A percentile compares a stretch with the other conserved stretches of the same genome.
Evolutionary conservation across 2,113 vertebrate species (phyloP).

Genomic region (Vimba vimba): DNA sequence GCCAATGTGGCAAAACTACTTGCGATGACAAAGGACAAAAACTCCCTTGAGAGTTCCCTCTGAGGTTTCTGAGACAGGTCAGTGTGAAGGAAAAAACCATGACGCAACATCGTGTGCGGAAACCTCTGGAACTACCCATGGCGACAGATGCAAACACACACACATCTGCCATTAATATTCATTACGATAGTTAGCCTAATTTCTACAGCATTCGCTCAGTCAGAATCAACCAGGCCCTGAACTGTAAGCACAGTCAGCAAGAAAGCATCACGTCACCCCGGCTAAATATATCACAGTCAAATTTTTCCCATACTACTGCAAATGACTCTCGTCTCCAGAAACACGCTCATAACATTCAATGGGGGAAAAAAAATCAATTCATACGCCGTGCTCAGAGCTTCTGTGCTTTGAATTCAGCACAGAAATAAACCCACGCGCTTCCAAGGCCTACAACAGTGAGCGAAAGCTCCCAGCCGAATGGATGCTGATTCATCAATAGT

Average conservation of each 20-base stretch:
- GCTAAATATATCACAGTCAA: constrained; percentile 12
- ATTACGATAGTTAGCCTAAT: not conserved
- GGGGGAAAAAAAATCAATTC: not conserved
- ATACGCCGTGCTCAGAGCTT: not conserved
- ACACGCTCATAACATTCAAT: constrained; percentile 8
- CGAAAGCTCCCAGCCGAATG: not conserved
- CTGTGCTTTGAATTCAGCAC: not conserved
- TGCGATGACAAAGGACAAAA: constrained; percentile 58
- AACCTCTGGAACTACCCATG: constrained; percentile 27
- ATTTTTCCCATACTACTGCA: constrained; percentile 3
- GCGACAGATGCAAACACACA: not conserved
- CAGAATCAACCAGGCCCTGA: constrained; percentile 12
- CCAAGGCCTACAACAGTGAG: not conserved
- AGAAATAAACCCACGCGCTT: constrained; percentile 1
- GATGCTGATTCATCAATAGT: constrained; percentile 31
- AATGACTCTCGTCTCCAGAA: not conserved
- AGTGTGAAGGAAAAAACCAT: constrained; percentile 27
- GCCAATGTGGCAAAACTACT: constrained; percentile 51
- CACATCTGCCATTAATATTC: constrained; percentile 1
- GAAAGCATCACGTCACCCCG: not conserved
- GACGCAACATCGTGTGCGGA: constrained; percentile 6
- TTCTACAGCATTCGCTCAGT: not conserved
- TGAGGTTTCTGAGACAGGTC: constrained; percentile 36
- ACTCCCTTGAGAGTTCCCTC: constrained; percentile 51
- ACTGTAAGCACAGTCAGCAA: constrained; percentile 29